Base-by-base conservation (phyloP, 2,888 invertebrate genomes). In the Helleia helle region DNA sequence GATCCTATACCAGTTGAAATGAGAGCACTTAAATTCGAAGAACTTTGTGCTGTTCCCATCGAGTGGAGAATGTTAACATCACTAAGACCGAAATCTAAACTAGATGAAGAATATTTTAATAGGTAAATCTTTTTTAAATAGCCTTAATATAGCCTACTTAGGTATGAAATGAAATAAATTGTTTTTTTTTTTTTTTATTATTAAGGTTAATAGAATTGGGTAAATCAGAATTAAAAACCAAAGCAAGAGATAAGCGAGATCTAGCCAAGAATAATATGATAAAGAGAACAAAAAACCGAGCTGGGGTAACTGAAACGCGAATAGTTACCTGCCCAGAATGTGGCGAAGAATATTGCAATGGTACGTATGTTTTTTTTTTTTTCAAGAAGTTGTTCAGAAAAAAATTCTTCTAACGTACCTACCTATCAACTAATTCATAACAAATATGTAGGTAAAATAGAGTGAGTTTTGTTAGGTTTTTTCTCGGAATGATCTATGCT, bases 21-120 rank as follows among this genome's bases (percentile, higher is more conserved):
- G 95, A 87, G 87, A 54, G 84, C 86, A 6, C 81, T 93, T 28
- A 89, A 90, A 59, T 86, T 94, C 54, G 88, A 89, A 36, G 95
- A 96, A 56, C 77, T 96, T 36, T 93, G 93, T 56, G 87, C 91
- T 6, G 94, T 96, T 11, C 90, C 93, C 25, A 96, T 96, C 47
- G 94, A 95, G 64, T 96, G 96, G 96, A 90, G 93, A 69, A 96
- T 96, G 96, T 83, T 96, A 42, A 96, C 96, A 8, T 91, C 93
- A n/a, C 70, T 93, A 17, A 85, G 95, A 54, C 96, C 96, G 0
- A 94, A 94, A 68, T 88, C 88, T 18, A 93, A 93, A 59, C 72
- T 89, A 14, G 96, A 96, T 56, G 95, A 96, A 73, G 93, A 94
- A 60, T 93, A 93, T 77, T 96, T 93, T 65, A 93, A 93, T 49